A percentile compares a stretch with the other conserved stretches of the same genome.
Conservation (phyloP, 2,797 vertebrate genomes). For the Clarias fuscus region DNA sequence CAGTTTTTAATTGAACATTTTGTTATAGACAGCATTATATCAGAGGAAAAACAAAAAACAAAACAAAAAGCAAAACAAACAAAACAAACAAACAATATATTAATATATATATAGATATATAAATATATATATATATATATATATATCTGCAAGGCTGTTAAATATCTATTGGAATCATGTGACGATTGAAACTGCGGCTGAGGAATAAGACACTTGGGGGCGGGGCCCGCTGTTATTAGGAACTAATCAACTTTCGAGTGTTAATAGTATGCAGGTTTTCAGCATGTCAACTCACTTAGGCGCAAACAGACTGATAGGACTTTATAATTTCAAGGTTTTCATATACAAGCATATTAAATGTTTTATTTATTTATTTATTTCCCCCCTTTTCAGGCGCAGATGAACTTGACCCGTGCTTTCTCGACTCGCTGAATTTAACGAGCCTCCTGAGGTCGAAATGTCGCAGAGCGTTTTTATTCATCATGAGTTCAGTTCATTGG, state of each 20-base stretch:
- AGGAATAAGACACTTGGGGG: neutral
- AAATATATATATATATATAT: too few species aligned
- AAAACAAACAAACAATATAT: too few species aligned
- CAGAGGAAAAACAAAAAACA: too few species aligned
- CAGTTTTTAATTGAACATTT: too few species aligned
- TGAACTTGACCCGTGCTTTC: neutral
- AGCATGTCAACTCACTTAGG: neutral
- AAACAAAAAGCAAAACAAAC: too few species aligned
- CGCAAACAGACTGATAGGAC: neutral
- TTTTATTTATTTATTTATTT: neutral
- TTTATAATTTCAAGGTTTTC: neutral
- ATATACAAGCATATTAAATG: neutral
- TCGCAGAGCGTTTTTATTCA: neutral
- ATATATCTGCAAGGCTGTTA: too few species aligned
- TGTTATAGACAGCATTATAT: too few species aligned
- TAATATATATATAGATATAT: too few species aligned
- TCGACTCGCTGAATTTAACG: neutral
- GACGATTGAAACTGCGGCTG: neutral
- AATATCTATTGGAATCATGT: neutral
- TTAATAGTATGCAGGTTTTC: neutral
- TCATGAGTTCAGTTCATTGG: neutral
- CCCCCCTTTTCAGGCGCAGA: neutral
- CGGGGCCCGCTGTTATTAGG: neutral
- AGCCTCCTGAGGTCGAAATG: neutral
- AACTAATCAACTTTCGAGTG: neutral